phyloP scores from a whole-genome alignment of 2,113 vertebrate species.

The Paraplagusia blochii region DNA sequence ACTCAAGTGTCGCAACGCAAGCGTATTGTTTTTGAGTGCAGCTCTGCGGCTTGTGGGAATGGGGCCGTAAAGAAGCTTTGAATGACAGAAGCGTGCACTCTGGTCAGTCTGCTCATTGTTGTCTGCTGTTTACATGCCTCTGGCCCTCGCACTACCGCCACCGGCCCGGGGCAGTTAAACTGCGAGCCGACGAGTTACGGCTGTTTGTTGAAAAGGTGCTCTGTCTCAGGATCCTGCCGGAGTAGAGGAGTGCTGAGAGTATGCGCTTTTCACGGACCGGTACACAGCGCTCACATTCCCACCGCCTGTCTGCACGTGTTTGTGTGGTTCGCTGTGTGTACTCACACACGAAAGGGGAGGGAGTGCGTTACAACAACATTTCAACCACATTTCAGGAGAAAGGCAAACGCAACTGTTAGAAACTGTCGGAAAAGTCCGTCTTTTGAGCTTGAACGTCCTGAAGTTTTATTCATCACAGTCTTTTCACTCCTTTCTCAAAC shows the following conservation, averaged over 20 bases:
- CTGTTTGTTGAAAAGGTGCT: constrained; percentile 62
- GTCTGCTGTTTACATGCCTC: constrained; percentile 65
- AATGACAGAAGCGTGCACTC: constrained; percentile 64
- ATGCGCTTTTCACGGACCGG: constrained; percentile 51
- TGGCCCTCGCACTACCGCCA: constrained; percentile 44
- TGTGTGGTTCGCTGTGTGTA: constrained; percentile 43
- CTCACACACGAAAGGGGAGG: constrained; percentile 1
- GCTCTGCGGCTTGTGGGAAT: constrained; percentile 64
- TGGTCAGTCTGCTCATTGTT: constrained; percentile 64
- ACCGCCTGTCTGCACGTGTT: constrained; percentile 41
- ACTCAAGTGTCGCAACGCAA: constrained; percentile 43
- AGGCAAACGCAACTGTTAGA: constrained; percentile 22
- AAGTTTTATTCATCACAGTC: constrained; percentile 45
- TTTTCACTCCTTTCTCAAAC: constrained; percentile 20
- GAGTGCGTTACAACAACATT: constrained; percentile 44
- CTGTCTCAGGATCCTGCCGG: constrained; percentile 48
- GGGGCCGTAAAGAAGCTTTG: constrained; percentile 53
- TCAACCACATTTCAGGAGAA: constrained; percentile 52
- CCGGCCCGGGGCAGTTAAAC: constrained; percentile 51
- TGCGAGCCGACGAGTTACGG: constrained; percentile 55
- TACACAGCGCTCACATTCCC: constrained; percentile 41
- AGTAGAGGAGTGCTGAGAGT: constrained; percentile 31
- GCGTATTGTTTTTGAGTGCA: constrained; percentile 50
- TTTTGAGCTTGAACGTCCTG: constrained; percentile 24
- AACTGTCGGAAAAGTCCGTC: background rate